Percentiles rank a stretch among this genome's conserved stretches.
These are phyloP conservation scores for Erpornis zantholeuca DNA, from an alignment of 2,113 vertebrate genomes.

Conservation along the genomic window DNA sequence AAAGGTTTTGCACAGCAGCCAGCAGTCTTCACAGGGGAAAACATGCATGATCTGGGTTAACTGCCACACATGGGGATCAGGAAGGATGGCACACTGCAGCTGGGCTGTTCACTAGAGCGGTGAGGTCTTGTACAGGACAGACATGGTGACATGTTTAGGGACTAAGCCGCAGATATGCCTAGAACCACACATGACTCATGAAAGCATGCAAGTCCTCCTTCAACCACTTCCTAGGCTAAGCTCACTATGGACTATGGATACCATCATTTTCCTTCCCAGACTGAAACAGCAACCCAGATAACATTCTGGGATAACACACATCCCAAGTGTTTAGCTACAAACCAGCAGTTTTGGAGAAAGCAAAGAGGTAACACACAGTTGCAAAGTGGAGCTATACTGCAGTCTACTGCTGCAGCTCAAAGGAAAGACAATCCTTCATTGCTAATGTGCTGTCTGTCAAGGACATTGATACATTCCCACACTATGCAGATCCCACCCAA, in stretches of 20 bases:
- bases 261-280: neutral
- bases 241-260: neutral
- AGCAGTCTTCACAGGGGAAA: neutral
- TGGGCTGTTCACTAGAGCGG: neutral
- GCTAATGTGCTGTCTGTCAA: too few relatives aligned
- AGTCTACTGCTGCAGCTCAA: neutral
- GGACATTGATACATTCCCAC: neutral
- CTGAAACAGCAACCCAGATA: neutral
- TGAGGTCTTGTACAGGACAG: neutral
- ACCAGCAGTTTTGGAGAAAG: neutral
- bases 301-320: too few relatives aligned
- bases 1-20: neutral
- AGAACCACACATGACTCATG: neutral
- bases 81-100: neutral
- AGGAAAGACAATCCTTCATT: neutral
- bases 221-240: neutral
- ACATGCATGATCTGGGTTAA: neutral
- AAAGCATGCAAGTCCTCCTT: neutral
- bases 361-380: neutral
- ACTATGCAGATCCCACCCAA: neutral
- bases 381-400: neutral
- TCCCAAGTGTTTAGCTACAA: neutral
- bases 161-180: neutral
- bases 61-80: neutral
- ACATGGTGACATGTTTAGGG: accelerated